Conservation (phyloP, 2,888 invertebrate genomes). For the Sinotaia quadrata region DNA sequence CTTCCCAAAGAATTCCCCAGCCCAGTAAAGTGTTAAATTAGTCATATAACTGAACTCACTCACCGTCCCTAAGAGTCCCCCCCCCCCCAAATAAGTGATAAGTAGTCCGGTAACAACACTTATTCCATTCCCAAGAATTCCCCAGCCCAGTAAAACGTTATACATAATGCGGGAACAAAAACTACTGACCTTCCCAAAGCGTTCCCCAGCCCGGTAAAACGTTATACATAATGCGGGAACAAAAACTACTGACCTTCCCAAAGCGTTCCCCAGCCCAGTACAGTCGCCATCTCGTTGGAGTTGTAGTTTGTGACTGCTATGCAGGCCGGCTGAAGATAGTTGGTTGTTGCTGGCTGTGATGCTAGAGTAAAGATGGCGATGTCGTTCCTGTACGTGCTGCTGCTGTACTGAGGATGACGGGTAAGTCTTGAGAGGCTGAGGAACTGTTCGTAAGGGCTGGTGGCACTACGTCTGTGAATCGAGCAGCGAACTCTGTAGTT, state of each 20-base stretch:
- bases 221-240: too few relatives aligned
- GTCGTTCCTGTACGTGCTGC: neutral
- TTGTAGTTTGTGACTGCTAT: slow-evolving; percentile 25
- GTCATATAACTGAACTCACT: too few relatives aligned
- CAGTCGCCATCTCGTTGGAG: slow-evolving; percentile 23
- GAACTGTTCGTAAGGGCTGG: neutral
- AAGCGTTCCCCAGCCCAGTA: slow-evolving; percentile 34
- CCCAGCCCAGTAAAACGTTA: too few relatives aligned
- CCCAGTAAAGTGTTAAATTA: too few relatives aligned
- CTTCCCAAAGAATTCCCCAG: too few relatives aligned
- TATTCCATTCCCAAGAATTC: too few relatives aligned
- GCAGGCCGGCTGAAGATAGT: slow-evolving; percentile 25
- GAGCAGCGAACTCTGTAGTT: neutral
- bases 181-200: too few relatives aligned
- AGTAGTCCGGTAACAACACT: too few relatives aligned
- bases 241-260: slow-evolving; percentile 7
- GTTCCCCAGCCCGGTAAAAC: too few relatives aligned
- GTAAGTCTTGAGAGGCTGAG: neutral
- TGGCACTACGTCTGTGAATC: neutral
- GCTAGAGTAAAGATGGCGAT: neutral
- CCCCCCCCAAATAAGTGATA: too few relatives aligned
- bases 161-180: too few relatives aligned
- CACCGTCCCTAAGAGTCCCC: too few relatives aligned
- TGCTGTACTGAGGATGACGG: slow-evolving; percentile 1
- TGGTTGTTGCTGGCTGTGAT: neutral